A percentile compares a stretch with the other conserved stretches of the same genome.
phyloP scores from a whole-genome alignment of 2,888 invertebrate species.

The Macrophya annulata region DNA sequence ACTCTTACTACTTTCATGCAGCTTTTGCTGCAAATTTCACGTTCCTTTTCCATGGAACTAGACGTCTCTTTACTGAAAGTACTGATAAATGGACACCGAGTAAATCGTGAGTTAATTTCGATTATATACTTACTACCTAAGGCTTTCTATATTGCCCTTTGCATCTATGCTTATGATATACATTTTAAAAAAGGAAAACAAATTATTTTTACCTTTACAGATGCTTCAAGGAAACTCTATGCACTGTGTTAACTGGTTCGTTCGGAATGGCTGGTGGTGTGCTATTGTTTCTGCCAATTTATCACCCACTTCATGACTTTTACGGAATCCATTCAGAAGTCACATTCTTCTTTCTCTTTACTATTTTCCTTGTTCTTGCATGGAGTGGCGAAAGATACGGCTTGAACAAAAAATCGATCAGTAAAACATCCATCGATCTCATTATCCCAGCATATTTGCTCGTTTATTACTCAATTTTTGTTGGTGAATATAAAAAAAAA shows the following conservation, averaged over 20 bases:
- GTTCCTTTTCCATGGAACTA: conserved; percentile 84
- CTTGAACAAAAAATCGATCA: conserved; percentile 34
- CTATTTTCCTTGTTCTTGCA: conserved; percentile 83
- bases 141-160: not conserved
- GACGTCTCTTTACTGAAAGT: conserved; percentile 81
- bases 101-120: conserved; percentile 59
- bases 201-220: conserved; percentile 75
- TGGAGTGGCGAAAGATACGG: conserved; percentile 83
- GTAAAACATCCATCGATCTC: conserved; percentile 49
- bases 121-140: not conserved
- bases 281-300: conserved; percentile 86
- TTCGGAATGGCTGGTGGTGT: conserved; percentile 89
- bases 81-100: conserved; percentile 82
- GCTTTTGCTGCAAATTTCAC: conserved; percentile 88
- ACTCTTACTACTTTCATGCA: conserved; percentile 91
- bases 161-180: too few relatives aligned
- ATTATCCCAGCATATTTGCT: conserved; percentile 77
- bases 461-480: conserved; percentile 85
- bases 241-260: conserved; percentile 83
- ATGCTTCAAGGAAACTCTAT: conserved; percentile 81
- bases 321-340: conserved; percentile 87
- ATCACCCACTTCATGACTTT: conserved; percentile 89
- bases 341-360: conserved; percentile 85
- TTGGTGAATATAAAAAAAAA: conserved; percentile 57
- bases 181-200: not conserved